Evolutionary conservation across 2,113 vertebrate genomes (phyloP).

Genomic region (Halichoerus grypus): DNA sequence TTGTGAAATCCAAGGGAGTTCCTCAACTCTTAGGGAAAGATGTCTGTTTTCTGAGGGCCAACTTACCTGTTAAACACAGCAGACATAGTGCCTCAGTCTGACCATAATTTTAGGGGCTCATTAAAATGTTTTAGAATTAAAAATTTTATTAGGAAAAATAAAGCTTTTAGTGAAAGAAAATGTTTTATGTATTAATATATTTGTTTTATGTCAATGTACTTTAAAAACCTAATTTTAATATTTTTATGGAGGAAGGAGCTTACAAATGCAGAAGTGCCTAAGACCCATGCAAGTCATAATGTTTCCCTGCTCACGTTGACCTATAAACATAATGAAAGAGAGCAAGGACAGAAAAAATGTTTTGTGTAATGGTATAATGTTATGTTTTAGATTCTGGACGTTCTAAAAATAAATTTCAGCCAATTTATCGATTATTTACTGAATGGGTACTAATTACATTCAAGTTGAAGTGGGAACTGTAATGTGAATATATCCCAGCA

Average conservation of each 20-base stretch:
- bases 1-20: neutral
- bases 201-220: neutral
- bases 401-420: slow-evolving; percentile 40
- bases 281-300: neutral
- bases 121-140: neutral
- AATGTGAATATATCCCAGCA: neutral
- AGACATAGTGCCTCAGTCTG: fast-evolving
- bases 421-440: neutral
- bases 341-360: neutral
- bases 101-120: neutral
- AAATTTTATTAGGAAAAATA: neutral
- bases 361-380: neutral
- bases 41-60: neutral
- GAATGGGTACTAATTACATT: slow-evolving; percentile 35
- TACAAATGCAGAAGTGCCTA: neutral
- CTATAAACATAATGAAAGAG: neutral
- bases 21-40: neutral
- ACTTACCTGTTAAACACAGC: neutral
- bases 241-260: neutral
- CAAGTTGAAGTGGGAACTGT: neutral
- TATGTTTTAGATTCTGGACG: neutral
- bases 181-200: neutral
- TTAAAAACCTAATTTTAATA: slow-evolving; percentile 14
- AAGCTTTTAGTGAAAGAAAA: neutral
- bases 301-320: too few species aligned